Evolutionary conservation across 2,113 vertebrate genomes (phyloP), one percentile per base, ranked within the genome.

Genomic region (Myrmophylax atrothorax): DNA sequence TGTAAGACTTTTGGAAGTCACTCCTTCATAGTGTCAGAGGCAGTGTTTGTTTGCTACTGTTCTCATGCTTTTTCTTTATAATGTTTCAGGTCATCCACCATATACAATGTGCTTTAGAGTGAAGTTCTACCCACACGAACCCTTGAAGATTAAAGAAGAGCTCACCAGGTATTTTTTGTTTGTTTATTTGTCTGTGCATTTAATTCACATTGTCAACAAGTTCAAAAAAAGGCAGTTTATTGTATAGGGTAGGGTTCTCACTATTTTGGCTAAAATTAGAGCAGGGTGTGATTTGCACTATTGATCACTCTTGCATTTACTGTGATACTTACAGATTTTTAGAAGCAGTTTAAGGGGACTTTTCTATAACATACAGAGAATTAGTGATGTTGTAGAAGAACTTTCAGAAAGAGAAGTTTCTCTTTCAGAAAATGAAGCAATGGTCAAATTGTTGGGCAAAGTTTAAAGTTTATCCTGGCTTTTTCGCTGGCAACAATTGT

Each of bases 41-140:
- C 66, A 89, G 8, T 78, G 74, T 93, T 73, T 84, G 67, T 88
- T 93, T 93, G 35, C 90, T 91, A 56, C 58, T 95, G 84, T 96
- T 97, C 97, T 98, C 94, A 98, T 96, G 82, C 89, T 84, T 98
- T 95, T 96, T 97, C 79, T 97, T 96, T 95, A 91, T 97, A 93
- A 98, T 94, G 33, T 98, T 98, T 95, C 99, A 99, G 99, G 99
- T 98, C 98, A 99, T 96, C 99, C 99, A 98, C 99, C 99, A 40
- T 99, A 99, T 96, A 99, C 98, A 67, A 99, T 99, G 99, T 99
- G 99, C 98, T 99, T 99, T 98, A 98, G 99, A 98, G 99, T 99
- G 98, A 99, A 99, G 98, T 99, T 99, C 98, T 99, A 99, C 97
- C 99, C 99, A 64, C 98, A 99, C 6, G 99, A 99, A 96, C 99